Conservation (phyloP, 23 tunicate species). For the Corella eumyota region DNA sequence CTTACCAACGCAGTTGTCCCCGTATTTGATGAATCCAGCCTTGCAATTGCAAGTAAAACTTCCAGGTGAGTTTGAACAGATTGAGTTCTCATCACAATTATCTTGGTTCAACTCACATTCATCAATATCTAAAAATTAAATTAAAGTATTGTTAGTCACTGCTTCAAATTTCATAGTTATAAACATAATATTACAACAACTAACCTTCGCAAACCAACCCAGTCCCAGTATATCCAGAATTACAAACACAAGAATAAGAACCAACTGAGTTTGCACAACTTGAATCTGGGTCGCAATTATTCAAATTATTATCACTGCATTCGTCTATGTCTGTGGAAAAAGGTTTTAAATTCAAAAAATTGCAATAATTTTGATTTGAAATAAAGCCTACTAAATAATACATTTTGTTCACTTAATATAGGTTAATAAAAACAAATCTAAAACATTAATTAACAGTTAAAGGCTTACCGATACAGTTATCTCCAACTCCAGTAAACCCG, state of each 20-base stretch:
- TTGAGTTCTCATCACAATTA: conserved; percentile 23
- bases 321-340: conserved; percentile 16
- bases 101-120: conserved; percentile 18
- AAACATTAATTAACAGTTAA: no score
- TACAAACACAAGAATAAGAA: conserved; percentile 12
- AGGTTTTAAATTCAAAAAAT: no score
- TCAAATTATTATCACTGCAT: conserved; percentile 3
- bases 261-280: conserved; percentile 9
- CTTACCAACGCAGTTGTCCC: conserved; percentile 11
- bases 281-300: conserved; percentile 10
- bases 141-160: neutral
- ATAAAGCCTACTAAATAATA: no score
- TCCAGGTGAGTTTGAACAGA: conserved; percentile 34
- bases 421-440: no score
- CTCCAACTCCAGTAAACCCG: conserved; percentile 32
- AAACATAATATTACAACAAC: neutral
- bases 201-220: conserved; percentile 4
- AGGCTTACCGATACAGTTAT: no score
- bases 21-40: conserved; percentile 20
- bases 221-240: conserved; percentile 15
- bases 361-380: no score
- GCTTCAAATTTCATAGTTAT: neutral
- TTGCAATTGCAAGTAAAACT: conserved; percentile 9
- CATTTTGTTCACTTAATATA: no score
- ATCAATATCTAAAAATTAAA: conserved; percentile 22